Evolutionary conservation across 2,888 invertebrate species (phyloP), one percentile per base, ranked within the genome.

Genomic region (Cephus sareptanus): DNA sequence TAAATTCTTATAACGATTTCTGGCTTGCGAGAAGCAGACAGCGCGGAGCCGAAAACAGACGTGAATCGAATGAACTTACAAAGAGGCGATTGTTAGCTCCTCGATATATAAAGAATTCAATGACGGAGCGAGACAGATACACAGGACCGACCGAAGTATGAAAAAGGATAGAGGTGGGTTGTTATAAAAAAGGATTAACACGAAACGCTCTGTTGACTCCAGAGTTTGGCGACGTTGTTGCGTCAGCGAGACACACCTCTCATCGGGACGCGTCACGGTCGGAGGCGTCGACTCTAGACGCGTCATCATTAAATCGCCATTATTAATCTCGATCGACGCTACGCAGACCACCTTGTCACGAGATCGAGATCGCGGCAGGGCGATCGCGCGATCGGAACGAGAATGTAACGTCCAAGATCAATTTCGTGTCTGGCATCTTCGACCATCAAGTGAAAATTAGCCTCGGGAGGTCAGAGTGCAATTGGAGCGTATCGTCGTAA

Each of bases 201-300:
- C 56, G 56, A 56, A 23, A 23, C 9, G 56, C 56, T 23, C 56
- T 56, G 56, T 56, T 56, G 56, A 56, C 56, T 56, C 56, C 23
- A 9, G 56, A 23, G 23, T 23, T 56, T 56, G 56, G 56, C 56
- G 56, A 56, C 23, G 56, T 9, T 23, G 23, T 56, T 56, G 56
- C 56, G 56, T 56, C 56, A 56, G 56, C 15, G 9, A 23, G 74
- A 74, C 74, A 74, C 74, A 74, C 74, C 74, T 74, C 74, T 74
- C 74, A 0, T 34, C 11, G 23, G 9, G 23, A 35, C 35, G 74
- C 74, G 74, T 34, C 74, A 71, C 71, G 71, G 30, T 13, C 9
- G 71, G 71, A 34, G 56, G 56, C 56, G 56, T 56, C 23, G 56
- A 23, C 56, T 23, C 6, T 56, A 2, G 15, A 40, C 40, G 56